Conservation (phyloP, 1,140 invertebrate species). For the Atopsyche davidsoni region DNA sequence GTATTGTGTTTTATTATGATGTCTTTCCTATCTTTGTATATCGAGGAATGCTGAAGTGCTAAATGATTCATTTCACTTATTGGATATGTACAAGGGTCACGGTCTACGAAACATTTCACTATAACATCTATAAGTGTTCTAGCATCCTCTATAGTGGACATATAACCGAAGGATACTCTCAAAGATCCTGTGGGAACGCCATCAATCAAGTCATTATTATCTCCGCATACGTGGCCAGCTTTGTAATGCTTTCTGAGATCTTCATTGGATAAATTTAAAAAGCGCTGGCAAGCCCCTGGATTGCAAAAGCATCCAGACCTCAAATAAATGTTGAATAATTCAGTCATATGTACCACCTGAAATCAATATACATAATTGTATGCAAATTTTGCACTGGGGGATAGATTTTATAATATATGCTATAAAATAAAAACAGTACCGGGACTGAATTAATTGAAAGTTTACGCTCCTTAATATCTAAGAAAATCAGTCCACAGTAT, state of each 20-base stretch:
- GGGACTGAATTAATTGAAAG: no score
- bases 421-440: no score
- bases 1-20: constrained; percentile 12
- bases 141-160: constrained; percentile 69
- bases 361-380: background rate
- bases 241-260: constrained; percentile 73
- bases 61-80: no score
- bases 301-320: constrained; percentile 96
- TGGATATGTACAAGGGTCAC: no score
- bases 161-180: constrained; percentile 90
- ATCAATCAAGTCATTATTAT: constrained; percentile 82
- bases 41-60: no score
- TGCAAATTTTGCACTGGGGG: no score
- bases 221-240: constrained; percentile 88
- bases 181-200: constrained; percentile 87
- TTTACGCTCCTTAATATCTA: no score
- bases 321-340: constrained; percentile 78
- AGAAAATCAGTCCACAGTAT: no score
- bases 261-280: constrained; percentile 62
- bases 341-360: constrained; percentile 82
- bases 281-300: constrained; percentile 87
- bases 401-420: no score
- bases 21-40: background rate
- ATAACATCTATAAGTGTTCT: constrained; percentile 71
- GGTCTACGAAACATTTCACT: constrained; percentile 57